phyloP scores from a whole-genome alignment of 2,113 vertebrate genomes.

The Gambusia holbrooki region DNA sequence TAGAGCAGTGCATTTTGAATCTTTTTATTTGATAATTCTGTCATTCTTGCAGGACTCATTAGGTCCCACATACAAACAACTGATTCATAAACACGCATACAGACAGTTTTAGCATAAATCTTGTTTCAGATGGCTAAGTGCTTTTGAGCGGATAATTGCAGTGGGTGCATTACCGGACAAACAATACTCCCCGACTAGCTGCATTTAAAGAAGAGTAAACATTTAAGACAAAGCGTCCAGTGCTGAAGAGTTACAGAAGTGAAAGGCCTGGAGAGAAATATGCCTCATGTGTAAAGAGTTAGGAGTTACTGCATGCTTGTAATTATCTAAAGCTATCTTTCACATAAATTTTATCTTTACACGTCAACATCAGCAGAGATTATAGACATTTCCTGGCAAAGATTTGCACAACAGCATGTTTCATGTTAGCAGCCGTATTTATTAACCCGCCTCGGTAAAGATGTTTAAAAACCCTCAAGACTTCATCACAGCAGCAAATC shows the following conservation, averaged over 20 bases:
- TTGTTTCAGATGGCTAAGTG: conserved; percentile 44
- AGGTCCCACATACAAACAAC: conserved; percentile 54
- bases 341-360: background rate
- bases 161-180: conserved; percentile 42
- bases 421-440: too few species aligned
- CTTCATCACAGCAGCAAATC: too few species aligned
- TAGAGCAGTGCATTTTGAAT: conserved; percentile 50
- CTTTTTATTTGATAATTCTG: conserved; percentile 64
- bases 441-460: too few species aligned
- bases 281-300: background rate
- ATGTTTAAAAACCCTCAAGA: too few species aligned
- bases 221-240: background rate
- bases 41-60: conserved; percentile 41
- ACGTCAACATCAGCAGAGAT: background rate
- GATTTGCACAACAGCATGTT: background rate
- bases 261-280: conserved; percentile 8
- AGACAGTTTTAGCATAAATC: conserved; percentile 31
- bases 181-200: conserved; percentile 23
- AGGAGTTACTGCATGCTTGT: background rate
- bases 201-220: conserved; percentile 13
- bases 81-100: conserved; percentile 25
- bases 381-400: background rate
- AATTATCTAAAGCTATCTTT: background rate
- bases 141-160: conserved; percentile 51
- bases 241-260: background rate